Evolutionary conservation across 2,888 invertebrate species (phyloP), one percentile per base, ranked within the genome.

Genomic region (Thera britannica): DNA sequence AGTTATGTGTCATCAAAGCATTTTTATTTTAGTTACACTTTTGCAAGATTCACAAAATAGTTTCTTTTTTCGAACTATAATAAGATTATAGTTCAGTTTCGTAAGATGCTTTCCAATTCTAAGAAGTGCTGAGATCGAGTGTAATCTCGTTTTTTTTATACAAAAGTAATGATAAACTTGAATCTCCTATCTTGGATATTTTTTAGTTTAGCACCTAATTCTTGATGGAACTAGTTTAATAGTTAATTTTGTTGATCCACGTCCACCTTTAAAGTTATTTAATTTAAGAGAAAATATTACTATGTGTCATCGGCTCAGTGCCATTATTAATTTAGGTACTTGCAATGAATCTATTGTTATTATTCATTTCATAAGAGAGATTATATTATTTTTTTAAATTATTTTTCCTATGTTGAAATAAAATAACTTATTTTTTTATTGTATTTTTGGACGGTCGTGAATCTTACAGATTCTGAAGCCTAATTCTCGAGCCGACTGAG

Each of bases 21-120:
- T 60, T 65, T 52, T 51, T 41, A 12, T 56, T 57, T 52, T 7
- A 38, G 7, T n/a, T 52, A 46, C 46, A 48, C 12, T 41, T 58
- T 58, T 36, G 41, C 36, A 51, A 44, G 52, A 35, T 71, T 59
- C 52, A 46, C 38, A 62, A 46, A 8, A 5, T 48, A 52, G 46
- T 57, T 41, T 62, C 46, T 12, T 12, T 57, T 52, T 74, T 72
- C 74, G 67, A 64, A 71, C 72, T 74, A 78, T 79, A 74, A 80
- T 81, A 74, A 73, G 70, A 79, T 80, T 79, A 75, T 78, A 76
- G 79, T 81, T 79, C 76, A 60, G 57, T 38, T 63, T 65, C 61
- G 36, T 69, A 9, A 48, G 57, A 46, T 49, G 34, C 57, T 56
- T 59, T 49, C 7, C 9, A 34, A 36, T n/a, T 48, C 48, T 11